Evolutionary conservation across 1,140 invertebrate species (phyloP).

Genomic region (Halictus rubicundus): DNA sequence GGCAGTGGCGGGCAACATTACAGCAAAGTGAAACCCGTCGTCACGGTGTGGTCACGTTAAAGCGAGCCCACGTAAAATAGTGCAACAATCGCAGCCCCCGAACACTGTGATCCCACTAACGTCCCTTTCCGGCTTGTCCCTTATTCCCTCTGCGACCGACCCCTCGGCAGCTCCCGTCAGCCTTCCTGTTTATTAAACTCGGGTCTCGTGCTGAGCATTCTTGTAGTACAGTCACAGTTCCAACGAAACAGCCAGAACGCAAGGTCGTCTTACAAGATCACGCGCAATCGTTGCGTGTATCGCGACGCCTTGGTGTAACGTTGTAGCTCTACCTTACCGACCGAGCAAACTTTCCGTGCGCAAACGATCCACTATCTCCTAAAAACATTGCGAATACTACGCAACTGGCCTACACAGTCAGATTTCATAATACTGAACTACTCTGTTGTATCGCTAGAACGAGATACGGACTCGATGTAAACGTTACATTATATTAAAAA

Average conservation of each 20-base stretch:
- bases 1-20: slow-evolving; percentile 38
- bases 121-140: slow-evolving; percentile 25
- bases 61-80: slow-evolving; percentile 40
- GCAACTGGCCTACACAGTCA: no score
- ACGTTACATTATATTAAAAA: no score
- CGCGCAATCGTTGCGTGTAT: neutral
- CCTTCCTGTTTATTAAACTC: slow-evolving; percentile 4
- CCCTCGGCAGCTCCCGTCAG: neutral
- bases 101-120: slow-evolving; percentile 38
- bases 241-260: neutral
- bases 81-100: slow-evolving; percentile 33
- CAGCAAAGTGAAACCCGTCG: slow-evolving; percentile 47
- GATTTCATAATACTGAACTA: no score
- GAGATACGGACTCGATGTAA: no score
- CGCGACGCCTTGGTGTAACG: neutral
- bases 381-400: neutral
- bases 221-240: neutral
- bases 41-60: slow-evolving; percentile 45
- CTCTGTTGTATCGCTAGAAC: no score
- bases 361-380: neutral
- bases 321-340: neutral
- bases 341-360: neutral
- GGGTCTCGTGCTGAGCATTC: neutral
- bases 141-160: slow-evolving; percentile 4
- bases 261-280: neutral